Conservation (phyloP, 1,140 invertebrate genomes). For the Batillaria attramentaria region DNA sequence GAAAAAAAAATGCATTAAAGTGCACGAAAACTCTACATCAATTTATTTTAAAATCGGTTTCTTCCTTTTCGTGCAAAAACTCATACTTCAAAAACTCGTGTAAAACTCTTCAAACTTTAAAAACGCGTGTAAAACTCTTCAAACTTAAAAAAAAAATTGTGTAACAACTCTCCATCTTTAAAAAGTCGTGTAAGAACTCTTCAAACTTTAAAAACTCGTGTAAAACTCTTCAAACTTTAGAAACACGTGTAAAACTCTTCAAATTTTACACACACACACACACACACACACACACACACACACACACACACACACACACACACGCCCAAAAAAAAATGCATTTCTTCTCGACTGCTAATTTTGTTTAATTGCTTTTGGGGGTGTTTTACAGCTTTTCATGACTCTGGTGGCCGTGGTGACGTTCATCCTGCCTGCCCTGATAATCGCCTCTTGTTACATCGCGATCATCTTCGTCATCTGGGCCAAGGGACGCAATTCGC, state of each 20-base stretch:
- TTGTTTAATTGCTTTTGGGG: not conserved
- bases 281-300: too few relatives aligned
- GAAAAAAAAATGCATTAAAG: too few relatives aligned
- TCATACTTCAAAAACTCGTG: too few relatives aligned
- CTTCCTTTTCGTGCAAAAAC: too few relatives aligned
- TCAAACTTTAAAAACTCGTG: too few relatives aligned
- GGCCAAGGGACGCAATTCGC: conserved; percentile 48
- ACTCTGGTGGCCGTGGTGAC: conserved; percentile 85
- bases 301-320: too few relatives aligned
- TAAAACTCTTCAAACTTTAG: not conserved
- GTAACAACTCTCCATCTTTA: too few relatives aligned
- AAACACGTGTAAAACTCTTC: not conserved
- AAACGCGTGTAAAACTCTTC: not conserved
- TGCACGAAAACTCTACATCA: too few relatives aligned
- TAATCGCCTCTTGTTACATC: conserved; percentile 92
- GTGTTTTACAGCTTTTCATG: conserved; percentile 83
- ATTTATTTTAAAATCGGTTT: too few relatives aligned
- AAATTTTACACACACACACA: too few relatives aligned
- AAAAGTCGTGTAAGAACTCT: too few relatives aligned
- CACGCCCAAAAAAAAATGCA: too few relatives aligned
- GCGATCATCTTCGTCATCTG: conserved; percentile 94
- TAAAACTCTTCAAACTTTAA: not conserved
- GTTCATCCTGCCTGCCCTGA: conserved; percentile 90
- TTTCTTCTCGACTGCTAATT: not conserved
- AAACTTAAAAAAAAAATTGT: not conserved